Evolutionary conservation across 30 jellyfish, hydroid and myxozoan species (phyloP), one percentile per base, ranked within the genome.

Genomic region (Rhopilema esculentum): DNA sequence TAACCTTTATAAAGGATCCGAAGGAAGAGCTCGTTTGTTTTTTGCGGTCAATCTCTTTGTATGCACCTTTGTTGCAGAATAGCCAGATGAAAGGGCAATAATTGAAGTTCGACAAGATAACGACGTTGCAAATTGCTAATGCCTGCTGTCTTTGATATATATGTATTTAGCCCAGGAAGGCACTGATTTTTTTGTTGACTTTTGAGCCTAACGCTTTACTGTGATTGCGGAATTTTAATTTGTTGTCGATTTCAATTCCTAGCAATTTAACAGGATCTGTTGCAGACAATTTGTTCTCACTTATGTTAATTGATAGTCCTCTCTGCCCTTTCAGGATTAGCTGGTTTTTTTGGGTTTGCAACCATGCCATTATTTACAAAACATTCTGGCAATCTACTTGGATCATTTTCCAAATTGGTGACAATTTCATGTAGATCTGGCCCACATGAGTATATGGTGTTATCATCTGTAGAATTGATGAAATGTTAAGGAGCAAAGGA

Each of bases 321-420:
- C 48, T 53, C 8, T 53, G 25, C 24, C 64, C 86, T 70, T 75
- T 72, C 28, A 72, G 62, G 89, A 85, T 85, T 20, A 87, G 16
- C 72, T 87, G 91, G 66, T 76, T 76, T 69, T 88, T 77, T 20
- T 88, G 87, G n/a, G 53, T 86, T 75, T 31, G 90, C 90, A 20
- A 74, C 75, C 83, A 86, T 75, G 27, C 89, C 82, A 68, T 64
- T 86, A 6, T 17, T 32, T 23, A 62, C 12, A 53, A 75, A 86
- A 90, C 95, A 86, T 18, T 40, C 85, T 69, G 75, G 63, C 25
- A 86, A 68, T 20, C 0, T 32, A 65, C 71, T 48, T 63, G 16
- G 82, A 32, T 70, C 77, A 26, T 69, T 83, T 40, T 83, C 85
- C 71, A 69, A 67, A 19, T 69, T 25, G 51, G 70, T 62, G 0